Base-by-base conservation (phyloP, 2,113 vertebrate species). In the Eudyptes chrysolophus region DNA sequence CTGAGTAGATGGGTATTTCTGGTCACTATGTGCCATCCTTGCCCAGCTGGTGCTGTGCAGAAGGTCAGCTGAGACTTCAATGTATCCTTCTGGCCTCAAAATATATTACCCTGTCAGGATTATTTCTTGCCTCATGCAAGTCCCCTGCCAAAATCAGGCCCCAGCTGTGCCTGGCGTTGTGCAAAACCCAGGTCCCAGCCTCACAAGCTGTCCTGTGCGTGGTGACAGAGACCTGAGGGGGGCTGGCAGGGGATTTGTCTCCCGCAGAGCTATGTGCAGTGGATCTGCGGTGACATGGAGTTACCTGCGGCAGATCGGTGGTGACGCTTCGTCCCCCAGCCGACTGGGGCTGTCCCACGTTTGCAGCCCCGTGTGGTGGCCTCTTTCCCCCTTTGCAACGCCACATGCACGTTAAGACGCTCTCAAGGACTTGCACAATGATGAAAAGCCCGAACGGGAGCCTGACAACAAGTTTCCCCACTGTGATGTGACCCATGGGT, bases 191-290 rank as follows among this genome's bases (percentile, higher is more conserved):
- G 4, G 10, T 68, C 48, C 69, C 30, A 34, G n/a, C 32, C 13
- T 40, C 18, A 9, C 13, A n/a, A 58, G 4, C 16, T 0, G 0
- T 44, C 38, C 74, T 40, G 16, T 24, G 32, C 2, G 0, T 0
- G 27, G 30, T 42, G 66, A 54, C 54, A 27, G 68, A 14, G 54
- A 29, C 70, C 62, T 6, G 26, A 71, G 36, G 66, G 66, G 68
- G 34, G 27, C 17, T 69, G 66, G 17, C 22, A 21, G 58, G 42
- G 61, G 12, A 29, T 74, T 88, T 95, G 62, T 51, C 54, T 58
- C 75, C 57, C 25, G 64, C 36, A 42, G 74, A 80, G 44, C 44
- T 11, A 1, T 1, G 5, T 61, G 89, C 16, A 1, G 30, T 1
- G 38, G 72, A 62, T 78, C 87, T 18, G 25, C 0, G 14, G 46